Evolutionary conservation across 2,113 vertebrate species (phyloP).

Genomic region (Sinocyclocheilus rhinocerous): DNA sequence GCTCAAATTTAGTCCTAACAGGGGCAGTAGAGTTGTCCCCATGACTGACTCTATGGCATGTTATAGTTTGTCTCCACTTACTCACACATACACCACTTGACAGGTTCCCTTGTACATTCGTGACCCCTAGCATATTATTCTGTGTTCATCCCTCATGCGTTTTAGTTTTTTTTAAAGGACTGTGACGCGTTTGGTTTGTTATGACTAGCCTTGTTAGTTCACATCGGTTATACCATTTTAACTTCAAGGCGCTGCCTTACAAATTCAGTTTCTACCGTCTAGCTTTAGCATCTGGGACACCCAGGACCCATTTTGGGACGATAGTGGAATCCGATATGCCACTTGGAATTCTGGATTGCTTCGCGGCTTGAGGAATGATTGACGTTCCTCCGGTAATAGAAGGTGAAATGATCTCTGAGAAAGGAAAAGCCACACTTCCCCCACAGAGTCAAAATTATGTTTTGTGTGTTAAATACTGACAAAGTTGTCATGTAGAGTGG

Average conservation of each 20-base stretch:
- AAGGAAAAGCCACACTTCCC: constrained; percentile 7
- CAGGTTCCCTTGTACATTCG: neutral
- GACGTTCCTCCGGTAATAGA: constrained; percentile 39
- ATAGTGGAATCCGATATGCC: constrained; percentile 29
- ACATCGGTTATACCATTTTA: neutral
- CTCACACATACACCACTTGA: neutral
- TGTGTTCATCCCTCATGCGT: neutral
- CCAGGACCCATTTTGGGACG: constrained; percentile 30
- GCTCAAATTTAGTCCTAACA: constrained; percentile 24
- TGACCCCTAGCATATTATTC: neutral
- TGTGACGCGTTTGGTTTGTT: neutral
- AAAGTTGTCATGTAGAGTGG: neutral
- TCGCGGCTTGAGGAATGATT: constrained; percentile 5
- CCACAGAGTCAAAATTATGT: neutral
- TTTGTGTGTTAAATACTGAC: neutral
- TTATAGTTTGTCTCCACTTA: constrained; percentile 23
- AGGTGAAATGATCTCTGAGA: constrained; percentile 22
- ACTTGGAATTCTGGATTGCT: constrained; percentile 42
- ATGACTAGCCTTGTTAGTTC: neutral
- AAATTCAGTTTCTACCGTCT: neutral
- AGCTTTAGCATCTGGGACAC: constrained; percentile 25
- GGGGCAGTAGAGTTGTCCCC: neutral
- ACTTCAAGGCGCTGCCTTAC: neutral
- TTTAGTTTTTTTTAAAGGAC: neutral
- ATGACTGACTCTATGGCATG: constrained; percentile 12